Evolutionary conservation across 2,888 invertebrate species (phyloP), one percentile per base, ranked within the genome.

Genomic region (Lasioglossum vierecki): DNA sequence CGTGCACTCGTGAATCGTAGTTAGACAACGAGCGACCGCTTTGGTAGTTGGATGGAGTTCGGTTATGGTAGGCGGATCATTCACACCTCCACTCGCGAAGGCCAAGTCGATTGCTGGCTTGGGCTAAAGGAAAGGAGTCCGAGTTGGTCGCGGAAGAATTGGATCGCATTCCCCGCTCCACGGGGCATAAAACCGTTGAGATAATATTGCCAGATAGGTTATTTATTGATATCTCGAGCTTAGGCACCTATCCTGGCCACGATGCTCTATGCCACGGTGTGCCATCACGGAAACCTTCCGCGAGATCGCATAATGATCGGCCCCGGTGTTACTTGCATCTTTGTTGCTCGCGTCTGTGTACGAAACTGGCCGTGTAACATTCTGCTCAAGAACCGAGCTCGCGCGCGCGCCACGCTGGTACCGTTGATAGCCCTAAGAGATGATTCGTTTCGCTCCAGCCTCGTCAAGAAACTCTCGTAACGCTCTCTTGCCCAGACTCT

Each of bases 161-260:
- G 89, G 91, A 92, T 91, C 91, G 91, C 89, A 85, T 91, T 91
- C 88, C 85, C 90, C 91, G 89, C 84, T 88, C 88, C 88, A 85
- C 78, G 83, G 87, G 89, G 89, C 90, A 91, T 92, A 91, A 91
- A 91, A 92, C 91, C 91, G 89, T 85, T 91, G 90, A 91, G 92
- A 93, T 93, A 93, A 93, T 93, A 93, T 93, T 93, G 92, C 92
- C 91, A 90, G 93, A 93, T 93, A 92, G 90, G 91, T 93, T 93
- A 93, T 93, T 93, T 93, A 93, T 93, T 91, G 91, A 89, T 93
- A 93, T 92, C 91, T 91, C 87, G 90, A 79, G 83, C 88, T 84
- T 86, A 78, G 79, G 82, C 80, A 85, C 82, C 83, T 70, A 35
- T 86, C 87, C 82, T 76, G 76, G 82, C 80, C 87, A 85, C 89